These are phyloP conservation scores for Neotoma lepida DNA, from an alignment of 2,113 vertebrate genomes.

Conservation along the genomic window DNA sequence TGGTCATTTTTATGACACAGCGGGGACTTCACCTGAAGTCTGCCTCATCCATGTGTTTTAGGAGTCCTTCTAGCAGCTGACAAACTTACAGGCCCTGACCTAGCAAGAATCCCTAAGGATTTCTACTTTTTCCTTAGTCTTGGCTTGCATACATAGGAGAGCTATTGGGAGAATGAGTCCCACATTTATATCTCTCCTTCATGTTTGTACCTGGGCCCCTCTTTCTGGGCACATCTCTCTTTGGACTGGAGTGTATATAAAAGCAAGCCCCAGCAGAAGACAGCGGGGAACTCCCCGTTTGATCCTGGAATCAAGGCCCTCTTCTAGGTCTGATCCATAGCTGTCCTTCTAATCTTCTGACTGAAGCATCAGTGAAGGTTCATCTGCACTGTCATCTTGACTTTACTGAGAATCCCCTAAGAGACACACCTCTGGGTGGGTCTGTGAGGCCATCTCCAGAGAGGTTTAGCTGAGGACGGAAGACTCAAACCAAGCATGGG, in stretches of 20 bases:
- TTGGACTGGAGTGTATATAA: neutral
- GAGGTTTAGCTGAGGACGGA: neutral
- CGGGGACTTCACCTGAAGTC: neutral
- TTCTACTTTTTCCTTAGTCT: conserved; percentile 16
- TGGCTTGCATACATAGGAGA: neutral
- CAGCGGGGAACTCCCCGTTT: neutral
- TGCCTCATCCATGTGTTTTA: conserved; percentile 39
- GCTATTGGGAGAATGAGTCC: neutral
- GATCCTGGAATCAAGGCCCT: neutral
- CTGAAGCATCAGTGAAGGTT: neutral
- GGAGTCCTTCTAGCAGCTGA: conserved; percentile 46
- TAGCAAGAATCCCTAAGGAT: conserved; percentile 19
- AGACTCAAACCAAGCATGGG: neutral
- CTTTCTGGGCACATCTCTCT: neutral
- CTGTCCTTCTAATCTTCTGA: neutral
- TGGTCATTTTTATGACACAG: neutral
- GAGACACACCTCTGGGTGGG: neutral
- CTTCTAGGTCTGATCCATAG: neutral
- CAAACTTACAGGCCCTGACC: conserved; percentile 17
- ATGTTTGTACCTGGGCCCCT: neutral
- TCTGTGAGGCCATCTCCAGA: neutral
- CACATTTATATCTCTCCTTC: neutral
- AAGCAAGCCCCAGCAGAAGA: neutral
- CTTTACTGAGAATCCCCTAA: neutral
- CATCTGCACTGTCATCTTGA: neutral